Evolutionary conservation across 1,140 invertebrate species (phyloP), one percentile per base, ranked within the genome.

Genomic region (Agrilus planipennis): DNA sequence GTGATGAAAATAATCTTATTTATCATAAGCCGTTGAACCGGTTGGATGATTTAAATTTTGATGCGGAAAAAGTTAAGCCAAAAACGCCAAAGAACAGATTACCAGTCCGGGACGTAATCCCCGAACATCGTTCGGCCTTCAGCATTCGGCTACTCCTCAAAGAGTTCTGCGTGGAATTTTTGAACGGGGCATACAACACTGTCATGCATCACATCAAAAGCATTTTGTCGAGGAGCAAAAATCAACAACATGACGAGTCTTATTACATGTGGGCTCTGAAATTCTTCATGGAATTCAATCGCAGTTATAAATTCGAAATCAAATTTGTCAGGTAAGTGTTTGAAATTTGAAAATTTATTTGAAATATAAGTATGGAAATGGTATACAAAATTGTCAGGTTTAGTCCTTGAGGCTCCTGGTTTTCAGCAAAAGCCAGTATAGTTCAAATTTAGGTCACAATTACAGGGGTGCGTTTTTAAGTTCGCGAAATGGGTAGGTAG

Each of bases 281-380:
- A 57, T 98, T 96, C 68, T 97, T 96, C 62, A 93, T 96, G 89
- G 87, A 94, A 64, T 96, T 97, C 64, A 94, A 93, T 72, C 76
- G 93, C 47, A 70, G 78, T 54, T 73, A 80, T 52, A 73, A 70
- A 49, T 88, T 90, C 56, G 74, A 86, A 65, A 76, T 93, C 45
- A 88, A 90, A 64, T 71, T 89, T 48, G 80, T 95, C 36, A 88
- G 85, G 85, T 89, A 66, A 71, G 47, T 43, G 18, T 39, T 25
- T 25, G 22, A 6, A 11, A 25, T 25, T 11, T 25, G n/a, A 25
- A 25, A 25, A 11, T 25, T n/a, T n/a, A n/a, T n/a, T n/a, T n/a
- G n/a, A n/a, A n/a, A n/a, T n/a, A n/a, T n/a, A n/a, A n/a, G n/a
- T n/a, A n/a, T n/a, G n/a, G n/a, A n/a, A n/a, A n/a, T n/a, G n/a